phyloP scores from a whole-genome alignment of 2,113 vertebrate genomes.

The Euleptes europaea region DNA sequence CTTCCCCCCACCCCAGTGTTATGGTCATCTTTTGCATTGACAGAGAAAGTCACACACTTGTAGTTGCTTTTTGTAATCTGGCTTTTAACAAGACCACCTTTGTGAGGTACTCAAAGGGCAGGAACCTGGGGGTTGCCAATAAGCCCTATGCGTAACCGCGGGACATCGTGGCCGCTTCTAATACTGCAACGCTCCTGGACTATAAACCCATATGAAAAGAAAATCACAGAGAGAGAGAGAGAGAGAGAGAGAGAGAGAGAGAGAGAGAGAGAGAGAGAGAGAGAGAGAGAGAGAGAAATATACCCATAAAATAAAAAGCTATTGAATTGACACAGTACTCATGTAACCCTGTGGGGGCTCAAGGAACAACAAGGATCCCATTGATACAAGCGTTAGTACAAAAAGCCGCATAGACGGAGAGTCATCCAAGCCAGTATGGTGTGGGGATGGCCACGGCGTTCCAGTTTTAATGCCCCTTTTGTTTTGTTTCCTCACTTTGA shows the following conservation, averaged over 20 bases:
- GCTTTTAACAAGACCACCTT: conserved; percentile 77
- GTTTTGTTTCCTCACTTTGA: conserved; percentile 71
- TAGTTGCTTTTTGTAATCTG: conserved; percentile 78
- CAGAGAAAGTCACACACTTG: conserved; percentile 78
- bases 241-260: too few species aligned
- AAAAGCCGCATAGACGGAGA: conserved; percentile 71
- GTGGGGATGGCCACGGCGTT: conserved; percentile 72
- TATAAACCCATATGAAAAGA: conserved; percentile 78
- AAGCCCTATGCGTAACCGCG: conserved; percentile 72
- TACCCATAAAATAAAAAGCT: conserved; percentile 66
- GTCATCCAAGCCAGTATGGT: conserved; percentile 70
- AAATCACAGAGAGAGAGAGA: conserved; percentile 58
- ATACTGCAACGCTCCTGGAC: conserved; percentile 79
- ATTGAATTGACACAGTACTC: conserved; percentile 79
- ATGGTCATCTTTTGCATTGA: conserved; percentile 59
- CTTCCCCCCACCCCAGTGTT: conserved; percentile 57
- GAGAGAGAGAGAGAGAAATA: not conserved
- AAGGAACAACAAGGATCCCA: conserved; percentile 79
- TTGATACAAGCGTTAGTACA: conserved; percentile 72
- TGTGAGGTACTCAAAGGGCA: conserved; percentile 78
- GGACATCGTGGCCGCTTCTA: conserved; percentile 80
- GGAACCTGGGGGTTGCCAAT: conserved; percentile 76
- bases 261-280: too few species aligned
- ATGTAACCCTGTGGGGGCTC: conserved; percentile 74
- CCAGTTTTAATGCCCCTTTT: conserved; percentile 76